phyloP scores from a whole-genome alignment of 2,888 invertebrate genomes.

The Tryphoninae sp. region DNA sequence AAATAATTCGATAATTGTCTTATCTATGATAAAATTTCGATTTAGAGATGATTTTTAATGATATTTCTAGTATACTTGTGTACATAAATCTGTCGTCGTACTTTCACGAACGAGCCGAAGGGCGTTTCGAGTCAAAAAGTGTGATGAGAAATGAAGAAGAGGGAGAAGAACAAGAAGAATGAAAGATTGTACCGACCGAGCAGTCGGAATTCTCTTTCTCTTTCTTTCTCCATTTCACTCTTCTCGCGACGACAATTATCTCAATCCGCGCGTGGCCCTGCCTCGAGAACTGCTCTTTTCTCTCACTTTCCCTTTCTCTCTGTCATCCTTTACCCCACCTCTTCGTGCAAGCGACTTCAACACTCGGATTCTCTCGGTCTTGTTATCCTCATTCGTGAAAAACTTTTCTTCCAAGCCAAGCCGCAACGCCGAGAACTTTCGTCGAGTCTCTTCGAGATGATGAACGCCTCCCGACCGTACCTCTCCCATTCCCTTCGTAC shows the following conservation, averaged over 20 bases:
- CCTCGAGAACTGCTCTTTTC: constrained; percentile 41
- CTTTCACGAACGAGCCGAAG: constrained; percentile 26
- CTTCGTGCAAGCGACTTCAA: constrained; percentile 42
- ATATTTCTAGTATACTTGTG: constrained; percentile 20
- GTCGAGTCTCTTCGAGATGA: constrained; percentile 54
- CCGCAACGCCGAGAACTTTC: constrained; percentile 51
- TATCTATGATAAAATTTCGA: constrained; percentile 53
- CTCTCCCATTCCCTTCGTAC: constrained; percentile 6
- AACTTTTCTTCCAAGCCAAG: constrained; percentile 51
- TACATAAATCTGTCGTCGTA: constrained; percentile 52
- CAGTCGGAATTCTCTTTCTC: constrained; percentile 39
- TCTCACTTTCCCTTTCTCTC: constrained; percentile 9
- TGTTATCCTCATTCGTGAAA: constrained; percentile 41
- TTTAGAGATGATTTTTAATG: constrained; percentile 32
- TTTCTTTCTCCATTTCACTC: constrained; percentile 13
- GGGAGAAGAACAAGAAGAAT: constrained; percentile 19
- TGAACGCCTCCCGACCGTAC: constrained; percentile 53
- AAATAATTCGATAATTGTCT: constrained; percentile 49
- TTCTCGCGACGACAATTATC: constrained; percentile 60
- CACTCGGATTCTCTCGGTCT: constrained; percentile 53
- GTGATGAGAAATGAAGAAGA: constrained; percentile 31
- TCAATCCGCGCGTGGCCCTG: constrained; percentile 59
- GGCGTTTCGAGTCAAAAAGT: constrained; percentile 33
- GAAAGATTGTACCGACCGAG: constrained; percentile 24
- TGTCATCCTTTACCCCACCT: constrained; percentile 13